A percentile compares a stretch with the other conserved stretches of the same genome.
Evolutionary conservation across 1,140 invertebrate genomes (phyloP).

Genomic region (Homarus americanus): DNA sequence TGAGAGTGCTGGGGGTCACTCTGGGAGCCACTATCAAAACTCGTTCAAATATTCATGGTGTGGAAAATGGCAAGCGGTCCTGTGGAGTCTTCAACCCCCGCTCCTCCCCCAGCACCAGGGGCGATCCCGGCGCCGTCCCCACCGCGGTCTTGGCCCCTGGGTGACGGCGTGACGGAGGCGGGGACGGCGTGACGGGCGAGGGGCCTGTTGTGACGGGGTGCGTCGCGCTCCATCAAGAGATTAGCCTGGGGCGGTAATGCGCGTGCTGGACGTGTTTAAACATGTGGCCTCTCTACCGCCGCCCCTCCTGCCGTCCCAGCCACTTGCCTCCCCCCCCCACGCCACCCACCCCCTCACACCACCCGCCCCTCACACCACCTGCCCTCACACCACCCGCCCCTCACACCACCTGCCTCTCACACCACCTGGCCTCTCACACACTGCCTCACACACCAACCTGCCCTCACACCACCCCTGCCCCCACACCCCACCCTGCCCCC

Average conservation of each 20-base stretch:
- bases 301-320: too few species aligned
- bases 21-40: slow-evolving; percentile 43
- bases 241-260: slow-evolving; percentile 35
- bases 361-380: too few species aligned
- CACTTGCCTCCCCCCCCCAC: background rate
- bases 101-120: background rate
- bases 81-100: slow-evolving; percentile 7
- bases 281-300: too few species aligned
- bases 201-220: background rate
- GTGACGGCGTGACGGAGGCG: background rate
- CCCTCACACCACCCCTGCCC: too few species aligned
- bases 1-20: background rate
- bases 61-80: slow-evolving; percentile 36
- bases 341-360: background rate
- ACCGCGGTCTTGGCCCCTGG: background rate
- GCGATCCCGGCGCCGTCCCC: background rate
- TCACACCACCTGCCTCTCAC: too few species aligned
- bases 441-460: background rate
- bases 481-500: too few species aligned
- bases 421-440: background rate
- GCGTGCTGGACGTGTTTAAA: background rate
- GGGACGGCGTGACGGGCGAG: background rate
- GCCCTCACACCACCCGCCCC: too few species aligned
- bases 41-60: slow-evolving; percentile 47
- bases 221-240: slow-evolving; percentile 29